These are phyloP conservation scores for Campylomormyrus tamandua DNA, from an alignment of 2,113 vertebrate species.

Conservation along the genomic window DNA sequence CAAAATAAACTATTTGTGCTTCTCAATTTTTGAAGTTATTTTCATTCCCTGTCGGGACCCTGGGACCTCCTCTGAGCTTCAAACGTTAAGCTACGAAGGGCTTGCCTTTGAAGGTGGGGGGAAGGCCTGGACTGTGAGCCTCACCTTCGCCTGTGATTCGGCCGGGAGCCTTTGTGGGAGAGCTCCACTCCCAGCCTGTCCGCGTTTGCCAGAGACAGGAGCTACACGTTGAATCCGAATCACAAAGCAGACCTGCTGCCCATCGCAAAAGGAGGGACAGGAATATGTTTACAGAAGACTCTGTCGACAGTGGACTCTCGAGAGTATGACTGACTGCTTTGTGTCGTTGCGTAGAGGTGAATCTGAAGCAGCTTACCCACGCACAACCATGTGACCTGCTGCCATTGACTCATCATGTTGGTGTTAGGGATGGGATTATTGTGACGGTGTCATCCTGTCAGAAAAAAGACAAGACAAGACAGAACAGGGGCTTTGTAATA, in stretches of 20 bases:
- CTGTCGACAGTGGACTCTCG: neutral
- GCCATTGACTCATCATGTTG: neutral
- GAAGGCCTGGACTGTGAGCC: neutral
- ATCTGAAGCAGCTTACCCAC: neutral
- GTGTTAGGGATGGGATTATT: slow-evolving; percentile 9
- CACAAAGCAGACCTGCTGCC: neutral
- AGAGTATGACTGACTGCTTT: neutral
- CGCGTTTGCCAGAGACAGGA: neutral
- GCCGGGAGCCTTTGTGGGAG: neutral
- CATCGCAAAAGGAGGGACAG: neutral
- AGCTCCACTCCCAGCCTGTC: neutral
- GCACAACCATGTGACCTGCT: neutral
- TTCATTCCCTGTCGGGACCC: slow-evolving; percentile 25
- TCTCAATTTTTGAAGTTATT: slow-evolving; percentile 35
- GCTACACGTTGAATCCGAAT: neutral
- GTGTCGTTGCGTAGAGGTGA: neutral
- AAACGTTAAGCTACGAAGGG: slow-evolving; percentile 20
- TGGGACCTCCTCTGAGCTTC: slow-evolving; percentile 29
- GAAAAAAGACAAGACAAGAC: slow-evolving; percentile 8
- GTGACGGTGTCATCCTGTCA: neutral
- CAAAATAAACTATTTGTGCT: slow-evolving; percentile 29
- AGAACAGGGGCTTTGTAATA: neutral
- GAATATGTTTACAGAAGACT: neutral
- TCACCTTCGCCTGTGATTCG: neutral
- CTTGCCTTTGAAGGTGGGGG: slow-evolving; percentile 32